A percentile compares a stretch with the other conserved stretches of the same genome.
phyloP scores from a whole-genome alignment of 2,113 vertebrate species.

The Hyaena hyaena region DNA sequence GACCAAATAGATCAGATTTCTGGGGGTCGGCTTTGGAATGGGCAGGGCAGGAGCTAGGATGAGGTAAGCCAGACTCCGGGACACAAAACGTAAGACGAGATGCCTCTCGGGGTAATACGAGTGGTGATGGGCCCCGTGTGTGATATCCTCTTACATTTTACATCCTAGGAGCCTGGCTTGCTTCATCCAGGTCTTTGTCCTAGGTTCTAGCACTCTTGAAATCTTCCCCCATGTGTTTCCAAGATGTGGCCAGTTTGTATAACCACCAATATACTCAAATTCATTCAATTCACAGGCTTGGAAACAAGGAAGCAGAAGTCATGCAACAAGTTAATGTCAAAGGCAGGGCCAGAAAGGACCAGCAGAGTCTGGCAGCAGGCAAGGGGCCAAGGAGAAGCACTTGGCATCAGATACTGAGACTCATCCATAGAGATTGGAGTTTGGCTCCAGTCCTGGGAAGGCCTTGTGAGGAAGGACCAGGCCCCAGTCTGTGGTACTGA shows the following conservation, averaged over 20 bases:
- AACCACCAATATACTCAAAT: neutral
- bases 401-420: neutral
- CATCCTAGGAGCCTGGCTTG: too few relatives aligned
- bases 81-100: neutral
- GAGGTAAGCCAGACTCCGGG: neutral
- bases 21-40: neutral
- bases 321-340: neutral
- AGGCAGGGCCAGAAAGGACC: neutral
- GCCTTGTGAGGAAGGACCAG: neutral
- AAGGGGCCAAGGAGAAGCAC: neutral
- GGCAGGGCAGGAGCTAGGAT: neutral
- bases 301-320: slow-evolving; percentile 20
- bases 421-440: neutral
- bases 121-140: neutral
- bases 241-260: neutral
- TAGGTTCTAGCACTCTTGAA: neutral
- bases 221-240: neutral
- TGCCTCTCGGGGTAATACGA: neutral
- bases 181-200: too few relatives aligned
- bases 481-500: neutral
- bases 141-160: neutral
- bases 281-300: neutral
- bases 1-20: neutral
- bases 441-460: slow-evolving; percentile 37
- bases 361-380: neutral